A percentile compares a stretch with the other conserved stretches of the same genome.
phyloP scores from a whole-genome alignment of 2,797 vertebrate species.

The Sorex maritimensis region DNA sequence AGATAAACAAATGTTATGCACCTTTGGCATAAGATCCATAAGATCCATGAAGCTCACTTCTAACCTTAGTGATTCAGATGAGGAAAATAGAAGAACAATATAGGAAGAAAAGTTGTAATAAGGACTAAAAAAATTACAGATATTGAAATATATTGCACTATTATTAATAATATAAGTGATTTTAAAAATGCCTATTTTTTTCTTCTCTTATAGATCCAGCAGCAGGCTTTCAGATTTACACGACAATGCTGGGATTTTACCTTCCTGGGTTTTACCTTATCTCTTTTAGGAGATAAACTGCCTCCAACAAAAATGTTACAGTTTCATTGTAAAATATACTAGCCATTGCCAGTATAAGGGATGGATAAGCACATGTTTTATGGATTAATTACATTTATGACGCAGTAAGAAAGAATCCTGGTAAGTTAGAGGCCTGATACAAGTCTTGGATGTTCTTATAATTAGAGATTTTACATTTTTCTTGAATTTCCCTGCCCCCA shows the following conservation, averaged over 20 bases:
- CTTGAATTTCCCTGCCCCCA: background rate
- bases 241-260: background rate
- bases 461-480: background rate
- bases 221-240: background rate
- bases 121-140: background rate
- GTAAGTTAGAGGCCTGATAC: background rate
- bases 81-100: background rate
- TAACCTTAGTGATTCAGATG: background rate
- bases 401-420: background rate
- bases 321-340: background rate
- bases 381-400: background rate
- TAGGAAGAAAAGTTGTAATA: background rate
- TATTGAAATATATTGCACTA: no score
- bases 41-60: background rate
- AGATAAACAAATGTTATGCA: background rate
- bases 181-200: background rate
- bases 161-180: background rate
- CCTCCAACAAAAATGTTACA: background rate
- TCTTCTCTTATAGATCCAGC: background rate
- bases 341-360: background rate
- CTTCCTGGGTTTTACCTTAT: background rate
- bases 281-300: background rate
- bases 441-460: background rate
- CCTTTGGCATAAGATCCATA: background rate
- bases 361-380: background rate